Conservation (phyloP, 2,113 vertebrate species). For the Megatriorchis doriae region DNA sequence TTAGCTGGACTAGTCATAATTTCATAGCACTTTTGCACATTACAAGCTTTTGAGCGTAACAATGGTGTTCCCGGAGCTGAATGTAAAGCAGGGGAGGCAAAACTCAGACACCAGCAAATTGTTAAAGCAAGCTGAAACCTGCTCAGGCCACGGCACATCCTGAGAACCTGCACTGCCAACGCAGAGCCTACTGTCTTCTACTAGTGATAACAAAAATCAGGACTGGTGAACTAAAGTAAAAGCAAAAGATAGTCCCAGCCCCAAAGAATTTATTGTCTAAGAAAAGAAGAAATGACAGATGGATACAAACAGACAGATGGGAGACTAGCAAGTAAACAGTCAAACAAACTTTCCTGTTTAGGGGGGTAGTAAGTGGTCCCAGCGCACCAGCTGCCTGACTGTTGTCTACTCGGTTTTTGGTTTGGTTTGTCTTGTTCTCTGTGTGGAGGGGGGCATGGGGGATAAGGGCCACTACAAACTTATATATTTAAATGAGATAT, state of each 20-base stretch:
- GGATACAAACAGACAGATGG: neutral
- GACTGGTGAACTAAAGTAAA: neutral
- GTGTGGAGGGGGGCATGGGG: neutral
- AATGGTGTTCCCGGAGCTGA: rapidly evolving
- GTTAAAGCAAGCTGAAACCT: neutral
- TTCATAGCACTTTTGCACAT: neutral
- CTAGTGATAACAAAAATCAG: neutral
- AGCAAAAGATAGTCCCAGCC: neutral
- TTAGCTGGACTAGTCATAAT: neutral
- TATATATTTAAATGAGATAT: neutral
- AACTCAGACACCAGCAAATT: neutral
- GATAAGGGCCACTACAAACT: neutral
- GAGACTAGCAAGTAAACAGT: neutral
- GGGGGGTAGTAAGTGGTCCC: neutral
- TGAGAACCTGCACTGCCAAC: neutral
- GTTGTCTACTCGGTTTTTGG: neutral
- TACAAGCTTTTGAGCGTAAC: neutral
- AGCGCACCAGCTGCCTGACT: neutral
- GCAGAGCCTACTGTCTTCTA: neutral
- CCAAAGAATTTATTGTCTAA: neutral
- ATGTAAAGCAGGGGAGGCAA: neutral
- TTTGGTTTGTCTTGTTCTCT: neutral
- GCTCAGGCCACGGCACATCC: neutral
- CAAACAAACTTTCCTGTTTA: neutral
- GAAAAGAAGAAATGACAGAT: neutral